These are phyloP conservation scores for Conger conger DNA, from an alignment of 2,113 vertebrate species.

Conservation along the genomic window DNA sequence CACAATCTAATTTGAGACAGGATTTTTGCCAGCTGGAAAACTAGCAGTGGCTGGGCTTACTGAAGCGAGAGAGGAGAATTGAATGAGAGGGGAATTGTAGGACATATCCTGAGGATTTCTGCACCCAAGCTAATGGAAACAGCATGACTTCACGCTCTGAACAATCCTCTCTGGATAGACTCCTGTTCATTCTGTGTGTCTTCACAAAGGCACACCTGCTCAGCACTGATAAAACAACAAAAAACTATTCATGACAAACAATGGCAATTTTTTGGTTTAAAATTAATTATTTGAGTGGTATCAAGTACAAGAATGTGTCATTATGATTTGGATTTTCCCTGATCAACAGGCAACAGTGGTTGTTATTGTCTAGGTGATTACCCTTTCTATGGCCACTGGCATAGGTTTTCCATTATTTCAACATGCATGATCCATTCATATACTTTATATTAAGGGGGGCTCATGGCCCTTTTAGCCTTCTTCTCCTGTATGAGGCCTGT, in stretches of 20 bases:
- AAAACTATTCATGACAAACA: neutral
- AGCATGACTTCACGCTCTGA: neutral
- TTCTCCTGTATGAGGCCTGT: conserved; percentile 48
- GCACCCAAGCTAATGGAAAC: conserved; percentile 2
- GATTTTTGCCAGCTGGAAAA: neutral
- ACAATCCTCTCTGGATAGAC: neutral
- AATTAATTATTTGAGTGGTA: neutral
- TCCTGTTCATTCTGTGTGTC: no score
- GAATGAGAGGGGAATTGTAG: conserved; percentile 1
- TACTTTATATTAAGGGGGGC: conserved; percentile 22
- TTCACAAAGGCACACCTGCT: neutral
- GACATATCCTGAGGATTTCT: neutral
- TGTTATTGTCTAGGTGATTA: neutral
- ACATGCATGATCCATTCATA: neutral
- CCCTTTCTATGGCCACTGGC: neutral
- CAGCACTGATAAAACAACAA: neutral
- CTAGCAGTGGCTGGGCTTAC: neutral
- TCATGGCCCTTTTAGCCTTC: conserved; percentile 59
- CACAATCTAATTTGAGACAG: neutral
- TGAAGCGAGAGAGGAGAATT: neutral
- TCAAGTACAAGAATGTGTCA: neutral
- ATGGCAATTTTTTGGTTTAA: neutral
- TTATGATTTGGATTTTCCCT: neutral
- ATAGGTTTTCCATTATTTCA: neutral
- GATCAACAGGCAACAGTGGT: neutral